Evolutionary conservation across 2,888 invertebrate species (phyloP), one percentile per base, ranked within the genome.

Genomic region (Micoletzkya japonica): DNA sequence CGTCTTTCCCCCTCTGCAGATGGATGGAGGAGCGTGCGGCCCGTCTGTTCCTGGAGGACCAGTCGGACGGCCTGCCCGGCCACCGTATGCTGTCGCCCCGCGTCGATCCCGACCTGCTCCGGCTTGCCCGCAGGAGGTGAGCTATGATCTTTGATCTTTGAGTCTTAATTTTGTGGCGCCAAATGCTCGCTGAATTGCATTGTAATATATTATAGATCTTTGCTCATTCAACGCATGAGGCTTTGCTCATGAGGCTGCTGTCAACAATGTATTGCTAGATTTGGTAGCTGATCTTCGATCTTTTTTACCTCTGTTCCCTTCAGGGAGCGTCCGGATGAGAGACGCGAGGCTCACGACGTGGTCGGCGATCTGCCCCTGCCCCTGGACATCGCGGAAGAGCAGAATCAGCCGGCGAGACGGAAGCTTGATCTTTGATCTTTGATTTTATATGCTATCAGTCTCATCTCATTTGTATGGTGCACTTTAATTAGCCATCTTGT

Each of bases 51-150:
- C 74, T 83, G 30, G 81, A 82, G 36, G 82, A 82, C 4, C 20
- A 36, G 28, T 28, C 56, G 26, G 56, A 67, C 2, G 3, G 30
- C 1, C 57, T 67, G 56, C 82, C 83, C 28, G 81, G 81, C 36
- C 81, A 79, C 73, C 77, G 80, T 26, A 73, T 80, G 94, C 76
- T 95, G 93, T 81, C 89, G 93, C 84, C 84, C 7, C 73, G 73
- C 20, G 76, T 82, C 34, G 84, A 84, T 61, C 84, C 82, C n/a
- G 84, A 84, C 64, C 72, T 84, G 54, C 76, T 84, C 26, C 74
- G 80, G 32, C 73, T 78, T 58, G 71, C 73, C 32, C 70, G 77
- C 17, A 66, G 68, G 7, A 64, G 73, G 79, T 78, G 14, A 72
- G 75, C 34, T 66, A 54, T 24, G 54, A 7, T n/a, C 17, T 54